Percentiles rank a stretch among this genome's conserved stretches.
Evolutionary conservation across 2,888 invertebrate species (phyloP).

Genomic region (Sturmia bella): DNA sequence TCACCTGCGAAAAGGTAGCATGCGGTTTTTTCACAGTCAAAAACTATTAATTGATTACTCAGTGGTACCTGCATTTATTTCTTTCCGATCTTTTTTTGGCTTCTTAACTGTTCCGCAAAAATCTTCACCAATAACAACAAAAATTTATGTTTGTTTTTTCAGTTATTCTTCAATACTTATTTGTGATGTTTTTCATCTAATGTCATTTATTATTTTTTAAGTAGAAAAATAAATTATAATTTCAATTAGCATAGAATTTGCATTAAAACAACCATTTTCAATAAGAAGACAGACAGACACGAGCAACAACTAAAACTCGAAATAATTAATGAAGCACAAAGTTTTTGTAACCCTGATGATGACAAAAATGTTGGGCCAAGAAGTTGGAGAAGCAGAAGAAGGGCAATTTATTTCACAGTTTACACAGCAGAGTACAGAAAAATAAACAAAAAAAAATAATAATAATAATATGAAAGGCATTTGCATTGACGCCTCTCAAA

Average conservation of each 20-base stretch:
- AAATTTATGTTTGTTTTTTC: slow-evolving; percentile 34
- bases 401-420: slow-evolving; percentile 13
- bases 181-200: neutral
- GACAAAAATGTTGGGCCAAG: slow-evolving; percentile 36
- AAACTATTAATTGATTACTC: no score
- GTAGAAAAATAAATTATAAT: slow-evolving; percentile 52
- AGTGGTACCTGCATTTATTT: no score
- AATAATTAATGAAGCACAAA: slow-evolving; percentile 64
- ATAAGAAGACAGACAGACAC: slow-evolving; percentile 55
- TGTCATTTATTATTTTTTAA: slow-evolving; percentile 41
- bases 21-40: no score
- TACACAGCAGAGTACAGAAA: no score
- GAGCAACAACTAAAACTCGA: slow-evolving; percentile 26
- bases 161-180: slow-evolving; percentile 4
- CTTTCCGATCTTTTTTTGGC: no score
- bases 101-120: no score
- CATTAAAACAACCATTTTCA: slow-evolving; percentile 72
- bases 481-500: slow-evolving; percentile 57
- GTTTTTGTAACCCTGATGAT: slow-evolving; percentile 49
- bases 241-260: slow-evolving; percentile 79
- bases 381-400: slow-evolving; percentile 36
- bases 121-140: slow-evolving; percentile 2
- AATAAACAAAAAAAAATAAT: slow-evolving; percentile 11
- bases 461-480: slow-evolving; percentile 27
- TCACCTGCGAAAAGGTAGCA: no score